Conservation (phyloP, 1,140 invertebrate genomes). For the Zaprionus tsacasi region DNA sequence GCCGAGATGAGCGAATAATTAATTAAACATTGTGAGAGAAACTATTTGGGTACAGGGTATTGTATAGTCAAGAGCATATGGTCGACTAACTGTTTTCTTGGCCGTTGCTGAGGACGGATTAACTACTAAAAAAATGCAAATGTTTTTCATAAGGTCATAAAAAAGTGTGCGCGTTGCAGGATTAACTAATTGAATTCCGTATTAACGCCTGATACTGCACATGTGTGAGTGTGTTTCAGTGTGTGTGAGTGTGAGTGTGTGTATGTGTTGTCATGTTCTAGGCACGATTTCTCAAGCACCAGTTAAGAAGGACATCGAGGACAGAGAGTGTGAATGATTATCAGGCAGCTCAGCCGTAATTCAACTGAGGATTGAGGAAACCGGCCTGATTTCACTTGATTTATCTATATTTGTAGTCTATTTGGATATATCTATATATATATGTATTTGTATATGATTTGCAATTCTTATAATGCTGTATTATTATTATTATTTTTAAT, state of each 20-base stretch:
- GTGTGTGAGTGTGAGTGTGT: not conserved
- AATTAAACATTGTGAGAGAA: not conserved
- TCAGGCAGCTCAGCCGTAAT: slow-evolving; percentile 49
- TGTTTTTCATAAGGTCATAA: slow-evolving; percentile 51
- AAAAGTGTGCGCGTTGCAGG: slow-evolving; percentile 26
- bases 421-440: not conserved
- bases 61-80: slow-evolving; percentile 22
- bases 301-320: slow-evolving; percentile 28
- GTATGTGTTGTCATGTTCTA: slow-evolving; percentile 26
- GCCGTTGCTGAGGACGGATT: slow-evolving; percentile 77
- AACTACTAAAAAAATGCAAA: slow-evolving; percentile 78
- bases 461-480: slow-evolving; percentile 3
- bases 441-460: slow-evolving; percentile 7
- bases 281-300: slow-evolving; percentile 70
- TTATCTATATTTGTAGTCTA: not conserved
- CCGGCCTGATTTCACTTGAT: slow-evolving; percentile 46
- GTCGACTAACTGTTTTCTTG: slow-evolving; percentile 43
- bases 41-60: slow-evolving; percentile 36
- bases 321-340: slow-evolving; percentile 6
- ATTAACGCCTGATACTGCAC: slow-evolving; percentile 18
- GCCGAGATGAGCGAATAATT: slow-evolving; percentile 14
- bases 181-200: slow-evolving; percentile 42
- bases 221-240: slow-evolving; percentile 9
- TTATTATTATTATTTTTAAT: not conserved
- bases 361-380: slow-evolving; percentile 67